A percentile compares a stretch with the other conserved stretches of the same genome.
Conservation (phyloP, 2,888 invertebrate genomes). For the Eupeodes luniger region DNA sequence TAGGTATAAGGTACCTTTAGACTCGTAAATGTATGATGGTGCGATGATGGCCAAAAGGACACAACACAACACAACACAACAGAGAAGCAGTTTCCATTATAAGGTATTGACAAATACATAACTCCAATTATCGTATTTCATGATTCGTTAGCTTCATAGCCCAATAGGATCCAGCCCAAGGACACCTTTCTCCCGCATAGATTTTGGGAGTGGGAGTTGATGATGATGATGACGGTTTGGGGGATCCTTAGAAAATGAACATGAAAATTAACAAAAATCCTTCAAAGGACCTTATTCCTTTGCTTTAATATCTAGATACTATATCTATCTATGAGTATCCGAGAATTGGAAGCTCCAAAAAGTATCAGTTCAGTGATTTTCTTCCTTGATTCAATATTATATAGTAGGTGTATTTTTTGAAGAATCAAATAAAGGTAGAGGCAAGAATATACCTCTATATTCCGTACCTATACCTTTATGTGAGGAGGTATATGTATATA, state of each 20-base stretch:
- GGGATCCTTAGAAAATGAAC: conserved; percentile 31
- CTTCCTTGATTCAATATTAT: conserved; percentile 67
- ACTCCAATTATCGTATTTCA: conserved; percentile 79
- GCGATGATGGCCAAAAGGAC: conserved; percentile 44
- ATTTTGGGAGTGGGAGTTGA: neutral
- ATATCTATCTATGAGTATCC: neutral
- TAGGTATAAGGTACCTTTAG: too few species aligned
- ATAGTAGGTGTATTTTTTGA: conserved; percentile 53
- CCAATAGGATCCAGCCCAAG: conserved; percentile 63
- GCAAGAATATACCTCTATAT: too few species aligned
- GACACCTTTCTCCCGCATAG: conserved; percentile 41
- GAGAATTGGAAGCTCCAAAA: conserved; percentile 16
- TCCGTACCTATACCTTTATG: too few species aligned
- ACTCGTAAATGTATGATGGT: neutral
- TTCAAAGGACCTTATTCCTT: conserved; percentile 58
- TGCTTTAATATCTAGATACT: neutral
- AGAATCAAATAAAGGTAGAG: conserved; percentile 44
- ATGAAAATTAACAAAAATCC: conserved; percentile 75
- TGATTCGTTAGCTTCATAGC: conserved; percentile 78
- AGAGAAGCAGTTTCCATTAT: conserved; percentile 48
- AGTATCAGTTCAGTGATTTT: conserved; percentile 70
- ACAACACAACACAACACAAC: conserved; percentile 27
- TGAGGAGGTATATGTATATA: conserved; percentile 5
- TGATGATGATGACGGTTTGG: neutral
- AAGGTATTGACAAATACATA: conserved; percentile 75